Evolutionary conservation across 2,797 vertebrate genomes (phyloP).

Genomic region (Antennarius maculatus): DNA sequence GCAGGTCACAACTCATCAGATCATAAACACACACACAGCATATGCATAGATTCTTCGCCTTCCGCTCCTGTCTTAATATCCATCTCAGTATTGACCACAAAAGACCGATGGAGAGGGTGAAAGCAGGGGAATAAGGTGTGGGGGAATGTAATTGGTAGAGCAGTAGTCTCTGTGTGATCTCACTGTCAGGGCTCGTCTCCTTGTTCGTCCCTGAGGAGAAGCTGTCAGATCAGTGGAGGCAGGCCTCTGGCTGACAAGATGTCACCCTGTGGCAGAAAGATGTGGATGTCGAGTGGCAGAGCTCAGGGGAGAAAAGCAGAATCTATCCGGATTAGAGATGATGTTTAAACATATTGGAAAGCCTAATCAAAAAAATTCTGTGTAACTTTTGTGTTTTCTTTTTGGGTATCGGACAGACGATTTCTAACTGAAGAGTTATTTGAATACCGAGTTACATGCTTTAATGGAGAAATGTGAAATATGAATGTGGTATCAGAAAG

Average conservation of each 20-base stretch:
- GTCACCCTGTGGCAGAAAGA: conserved; percentile 51
- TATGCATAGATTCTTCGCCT: neutral
- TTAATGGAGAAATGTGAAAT: conserved; percentile 23
- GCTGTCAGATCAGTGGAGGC: conserved; percentile 65
- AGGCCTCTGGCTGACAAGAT: conserved; percentile 51
- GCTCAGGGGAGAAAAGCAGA: conserved; percentile 17
- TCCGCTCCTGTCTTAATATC: conserved; percentile 15
- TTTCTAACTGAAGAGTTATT: conserved; percentile 12
- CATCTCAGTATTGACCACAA: conserved; percentile 8
- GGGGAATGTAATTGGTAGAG: conserved; percentile 55
- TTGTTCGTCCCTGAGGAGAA: conserved; percentile 54
- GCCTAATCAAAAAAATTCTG: conserved; percentile 12
- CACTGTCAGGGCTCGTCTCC: conserved; percentile 51
- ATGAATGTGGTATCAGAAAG: conserved; percentile 36
- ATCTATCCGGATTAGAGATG: conserved; percentile 38
- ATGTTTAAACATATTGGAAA: conserved; percentile 16
- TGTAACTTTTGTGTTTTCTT: neutral
- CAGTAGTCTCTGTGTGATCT: conserved; percentile 31
- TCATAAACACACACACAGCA: conserved; percentile 17
- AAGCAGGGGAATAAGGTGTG: conserved; percentile 16
- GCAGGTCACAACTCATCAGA: conserved; percentile 15
- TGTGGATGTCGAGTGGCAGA: neutral
- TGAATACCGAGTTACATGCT: conserved; percentile 15
- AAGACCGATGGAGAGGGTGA: neutral
- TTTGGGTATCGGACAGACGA: neutral